phyloP scores from a whole-genome alignment of 2,113 vertebrate genomes.

The Antechinus flavipes region DNA sequence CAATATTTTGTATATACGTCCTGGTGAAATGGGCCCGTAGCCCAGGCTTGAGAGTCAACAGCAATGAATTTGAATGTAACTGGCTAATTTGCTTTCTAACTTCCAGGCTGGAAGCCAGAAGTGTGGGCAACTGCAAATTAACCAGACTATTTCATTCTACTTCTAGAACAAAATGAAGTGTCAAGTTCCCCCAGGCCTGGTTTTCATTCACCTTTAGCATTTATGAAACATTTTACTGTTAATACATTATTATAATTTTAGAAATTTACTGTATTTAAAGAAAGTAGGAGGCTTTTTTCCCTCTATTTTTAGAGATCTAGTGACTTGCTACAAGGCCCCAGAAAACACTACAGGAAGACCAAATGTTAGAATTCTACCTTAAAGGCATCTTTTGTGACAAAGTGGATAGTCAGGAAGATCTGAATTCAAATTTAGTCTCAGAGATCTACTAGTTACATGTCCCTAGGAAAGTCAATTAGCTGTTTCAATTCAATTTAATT shows the following conservation, averaged over 20 bases:
- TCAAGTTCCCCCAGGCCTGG: slow-evolving; percentile 20
- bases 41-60: slow-evolving; percentile 4
- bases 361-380: slow-evolving; percentile 30
- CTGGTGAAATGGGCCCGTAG: not conserved
- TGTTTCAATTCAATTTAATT: not conserved
- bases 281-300: not conserved
- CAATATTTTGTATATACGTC: not conserved
- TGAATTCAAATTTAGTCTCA: not conserved
- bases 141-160: slow-evolving; percentile 6
- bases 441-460: too few species aligned
- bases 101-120: slow-evolving; percentile 36
- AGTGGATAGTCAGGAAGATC: not conserved
- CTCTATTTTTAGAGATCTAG: not conserved
- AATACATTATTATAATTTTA: not conserved
- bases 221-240: not conserved
- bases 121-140: slow-evolving; percentile 26
- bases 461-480: not conserved
- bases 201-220: not conserved
- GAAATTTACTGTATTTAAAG: not conserved
- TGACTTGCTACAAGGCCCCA: not conserved
- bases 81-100: slow-evolving; percentile 21
- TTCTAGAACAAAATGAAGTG: slow-evolving; percentile 22
- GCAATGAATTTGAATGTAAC: slow-evolving; percentile 34
- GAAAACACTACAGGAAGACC: not conserved
- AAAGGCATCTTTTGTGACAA: not conserved